Evolutionary conservation across 2,888 invertebrate genomes (phyloP).

Genomic region (Blomia tropicalis): DNA sequence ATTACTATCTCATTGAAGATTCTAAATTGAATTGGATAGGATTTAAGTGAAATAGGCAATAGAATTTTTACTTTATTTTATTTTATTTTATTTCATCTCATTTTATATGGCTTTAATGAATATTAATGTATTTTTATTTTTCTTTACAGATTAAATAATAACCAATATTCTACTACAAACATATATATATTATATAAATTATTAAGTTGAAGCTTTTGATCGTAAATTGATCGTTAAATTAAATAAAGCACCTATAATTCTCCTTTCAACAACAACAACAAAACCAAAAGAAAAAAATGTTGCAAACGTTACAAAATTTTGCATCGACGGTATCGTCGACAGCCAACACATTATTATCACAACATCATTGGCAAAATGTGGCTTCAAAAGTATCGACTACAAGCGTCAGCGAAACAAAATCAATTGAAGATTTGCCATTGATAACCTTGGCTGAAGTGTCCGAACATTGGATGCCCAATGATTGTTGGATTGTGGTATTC

Average conservation of each 20-base stretch:
- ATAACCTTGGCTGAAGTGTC: conserved; percentile 51
- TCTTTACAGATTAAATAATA: neutral
- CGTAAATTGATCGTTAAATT: no score
- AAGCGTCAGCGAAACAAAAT: conserved; percentile 18
- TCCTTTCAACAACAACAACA: neutral
- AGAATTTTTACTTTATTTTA: neutral
- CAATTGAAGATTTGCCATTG: conserved; percentile 27
- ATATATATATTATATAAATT: neutral
- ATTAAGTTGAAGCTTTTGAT: no score
- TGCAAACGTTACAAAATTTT: conserved; percentile 15
- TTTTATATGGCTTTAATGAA: neutral
- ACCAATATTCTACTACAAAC: neutral
- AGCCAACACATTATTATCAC: neutral
- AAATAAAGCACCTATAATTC: neutral
- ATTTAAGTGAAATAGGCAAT: no score
- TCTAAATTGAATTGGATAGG: no score
- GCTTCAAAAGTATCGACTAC: neutral
- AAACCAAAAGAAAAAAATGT: no score
- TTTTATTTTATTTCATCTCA: neutral
- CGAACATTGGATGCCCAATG: conserved; percentile 51
- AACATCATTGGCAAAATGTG: neutral
- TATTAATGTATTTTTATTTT: neutral
- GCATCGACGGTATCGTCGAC: neutral
- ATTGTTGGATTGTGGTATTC: conserved; percentile 73
- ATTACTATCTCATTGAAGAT: no score